These are phyloP conservation scores for Falco biarmicus DNA, from an alignment of 2,797 vertebrate genomes.

Conservation along the genomic window DNA sequence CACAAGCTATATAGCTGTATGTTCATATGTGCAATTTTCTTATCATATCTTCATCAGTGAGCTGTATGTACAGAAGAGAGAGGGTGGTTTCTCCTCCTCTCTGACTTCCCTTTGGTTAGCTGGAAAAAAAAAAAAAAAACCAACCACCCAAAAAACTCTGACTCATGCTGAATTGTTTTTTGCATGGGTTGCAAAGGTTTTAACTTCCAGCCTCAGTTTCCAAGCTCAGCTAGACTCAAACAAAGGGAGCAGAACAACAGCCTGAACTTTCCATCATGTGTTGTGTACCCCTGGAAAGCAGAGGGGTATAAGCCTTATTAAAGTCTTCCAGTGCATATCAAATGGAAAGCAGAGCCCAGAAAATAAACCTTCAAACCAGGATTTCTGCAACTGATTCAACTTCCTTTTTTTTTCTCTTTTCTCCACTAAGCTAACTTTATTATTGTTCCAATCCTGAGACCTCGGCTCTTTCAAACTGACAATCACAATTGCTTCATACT, in stretches of 20 bases:
- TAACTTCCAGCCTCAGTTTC: constrained; percentile 1
- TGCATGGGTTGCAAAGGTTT: not conserved
- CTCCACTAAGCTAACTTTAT: not conserved
- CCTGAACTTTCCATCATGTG: not conserved
- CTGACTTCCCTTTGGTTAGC: not conserved
- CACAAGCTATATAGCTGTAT: not conserved
- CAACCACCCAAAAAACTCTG: not conserved
- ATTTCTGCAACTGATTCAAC: not conserved
- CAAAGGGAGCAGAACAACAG: not conserved
- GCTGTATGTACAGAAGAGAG: not conserved
- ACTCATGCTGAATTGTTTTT: not conserved
- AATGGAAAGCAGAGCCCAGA: not conserved
- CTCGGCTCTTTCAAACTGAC: not conserved
- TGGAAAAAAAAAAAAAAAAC: not conserved
- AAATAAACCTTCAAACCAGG: not conserved
- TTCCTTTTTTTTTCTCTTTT: not conserved
- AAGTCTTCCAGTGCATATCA: not conserved
- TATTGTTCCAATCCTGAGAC: not conserved
- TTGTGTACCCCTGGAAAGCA: not conserved
- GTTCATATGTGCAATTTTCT: not conserved
- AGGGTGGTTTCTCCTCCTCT: not conserved
- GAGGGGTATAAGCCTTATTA: not conserved
- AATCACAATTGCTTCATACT: not conserved
- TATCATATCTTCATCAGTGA: not conserved
- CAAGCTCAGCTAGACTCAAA: not conserved